Percentiles rank a stretch among this genome's conserved stretches.
Evolutionary conservation across 2,113 vertebrate genomes (phyloP).

Genomic region (Vanacampus margaritifer): DNA sequence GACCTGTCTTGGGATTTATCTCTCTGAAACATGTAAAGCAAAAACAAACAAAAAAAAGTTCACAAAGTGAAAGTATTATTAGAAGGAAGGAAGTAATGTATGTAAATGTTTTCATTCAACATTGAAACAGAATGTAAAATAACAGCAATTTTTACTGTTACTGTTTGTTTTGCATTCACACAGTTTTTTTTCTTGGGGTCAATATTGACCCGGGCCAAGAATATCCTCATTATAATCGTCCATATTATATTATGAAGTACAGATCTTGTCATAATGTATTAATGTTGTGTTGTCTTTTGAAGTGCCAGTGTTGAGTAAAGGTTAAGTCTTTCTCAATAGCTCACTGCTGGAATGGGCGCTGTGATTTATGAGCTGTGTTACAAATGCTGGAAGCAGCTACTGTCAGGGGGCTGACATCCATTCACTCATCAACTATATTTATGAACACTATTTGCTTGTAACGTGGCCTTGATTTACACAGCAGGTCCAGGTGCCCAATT

Average conservation of each 20-base stretch:
- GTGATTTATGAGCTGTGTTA: conserved; percentile 51
- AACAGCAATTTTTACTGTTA: not conserved
- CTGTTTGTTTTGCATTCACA: not conserved
- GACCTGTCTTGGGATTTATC: conserved; percentile 17
- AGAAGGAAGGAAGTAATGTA: not conserved
- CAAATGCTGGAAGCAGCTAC: conserved; percentile 48
- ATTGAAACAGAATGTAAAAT: not conserved
- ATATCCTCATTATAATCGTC: not conserved
- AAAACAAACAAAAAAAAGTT: too few relatives aligned
- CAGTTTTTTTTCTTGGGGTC: not conserved
- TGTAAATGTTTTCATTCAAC: not conserved
- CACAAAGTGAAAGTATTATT: not conserved
- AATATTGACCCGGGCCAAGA: not conserved
- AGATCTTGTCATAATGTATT: not conserved
- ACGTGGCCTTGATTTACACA: not conserved
- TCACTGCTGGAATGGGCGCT: conserved; percentile 39
- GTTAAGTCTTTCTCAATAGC: conserved; percentile 35
- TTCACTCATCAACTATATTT: conserved; percentile 30
- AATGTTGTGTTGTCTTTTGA: conserved; percentile 26
- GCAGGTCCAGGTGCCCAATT: not conserved
- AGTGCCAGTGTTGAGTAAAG: conserved; percentile 22
- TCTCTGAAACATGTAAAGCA: not conserved
- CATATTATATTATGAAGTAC: not conserved
- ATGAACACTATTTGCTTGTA: not conserved
- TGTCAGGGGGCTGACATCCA: conserved; percentile 43